Evolutionary conservation across 1,140 invertebrate species (phyloP).

Genomic region (Hetaerina americana): DNA sequence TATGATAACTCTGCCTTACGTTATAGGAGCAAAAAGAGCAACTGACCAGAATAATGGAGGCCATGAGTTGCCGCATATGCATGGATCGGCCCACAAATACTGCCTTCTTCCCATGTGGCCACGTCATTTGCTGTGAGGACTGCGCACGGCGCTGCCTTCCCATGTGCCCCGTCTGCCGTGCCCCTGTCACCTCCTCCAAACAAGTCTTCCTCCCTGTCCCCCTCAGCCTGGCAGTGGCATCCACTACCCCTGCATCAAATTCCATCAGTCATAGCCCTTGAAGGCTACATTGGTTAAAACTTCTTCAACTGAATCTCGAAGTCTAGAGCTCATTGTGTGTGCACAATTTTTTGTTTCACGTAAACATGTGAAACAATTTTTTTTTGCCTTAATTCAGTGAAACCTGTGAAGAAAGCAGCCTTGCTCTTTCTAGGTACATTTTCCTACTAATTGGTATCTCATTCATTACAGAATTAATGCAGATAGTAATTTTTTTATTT

Average conservation of each 20-base stretch:
- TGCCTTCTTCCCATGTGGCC: constrained; percentile 68
- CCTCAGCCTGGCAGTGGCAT: constrained; percentile 11
- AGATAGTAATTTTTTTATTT: too few species aligned
- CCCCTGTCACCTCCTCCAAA: constrained; percentile 54
- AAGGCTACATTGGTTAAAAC: too few species aligned
- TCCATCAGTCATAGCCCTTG: background rate
- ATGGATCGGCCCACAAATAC: constrained; percentile 68
- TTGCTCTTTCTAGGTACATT: too few species aligned
- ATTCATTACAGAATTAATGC: too few species aligned
- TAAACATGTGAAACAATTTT: too few species aligned
- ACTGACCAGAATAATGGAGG: constrained; percentile 44
- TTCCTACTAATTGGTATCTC: too few species aligned
- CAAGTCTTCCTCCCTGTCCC: constrained; percentile 55
- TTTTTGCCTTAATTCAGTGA: too few species aligned
- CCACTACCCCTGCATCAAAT: background rate
- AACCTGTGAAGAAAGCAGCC: too few species aligned
- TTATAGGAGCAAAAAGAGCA: constrained; percentile 40
- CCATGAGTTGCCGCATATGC: constrained; percentile 67
- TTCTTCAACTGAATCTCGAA: too few species aligned
- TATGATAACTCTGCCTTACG: too few species aligned
- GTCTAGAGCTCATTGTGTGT: too few species aligned
- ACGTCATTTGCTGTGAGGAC: constrained; percentile 60
- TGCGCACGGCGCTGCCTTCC: constrained; percentile 53
- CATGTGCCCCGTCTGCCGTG: constrained; percentile 61
- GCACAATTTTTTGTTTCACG: too few species aligned